Evolutionary conservation across 1,140 invertebrate genomes (phyloP).

Genomic region (Cydia pomonella): DNA sequence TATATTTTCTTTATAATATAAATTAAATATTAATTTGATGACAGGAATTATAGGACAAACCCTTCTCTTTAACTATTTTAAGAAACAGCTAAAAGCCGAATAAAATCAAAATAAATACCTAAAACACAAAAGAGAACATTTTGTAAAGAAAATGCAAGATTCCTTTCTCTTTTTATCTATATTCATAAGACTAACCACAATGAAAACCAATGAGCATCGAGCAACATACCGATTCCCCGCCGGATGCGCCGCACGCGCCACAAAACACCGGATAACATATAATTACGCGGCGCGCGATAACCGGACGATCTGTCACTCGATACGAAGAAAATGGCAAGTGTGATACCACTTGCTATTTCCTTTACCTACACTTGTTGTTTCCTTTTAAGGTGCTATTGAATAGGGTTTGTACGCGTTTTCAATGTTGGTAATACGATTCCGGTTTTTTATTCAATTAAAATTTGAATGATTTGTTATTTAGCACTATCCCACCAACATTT

Average conservation of each 20-base stretch:
- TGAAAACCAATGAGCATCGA: background rate
- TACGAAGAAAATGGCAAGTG: constrained; percentile 52
- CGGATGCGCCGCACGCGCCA: constrained; percentile 51
- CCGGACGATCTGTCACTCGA: constrained; percentile 43
- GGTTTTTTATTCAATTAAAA: background rate
- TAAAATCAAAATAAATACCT: too few species aligned
- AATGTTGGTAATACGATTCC: constrained; percentile 17
- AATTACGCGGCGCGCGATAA: too few species aligned
- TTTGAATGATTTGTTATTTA: too few species aligned
- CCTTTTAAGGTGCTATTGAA: constrained; percentile 46
- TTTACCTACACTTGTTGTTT: constrained; percentile 50
- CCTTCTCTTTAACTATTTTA: too few species aligned
- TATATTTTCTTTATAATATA: too few species aligned
- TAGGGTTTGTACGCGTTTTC: constrained; percentile 40
- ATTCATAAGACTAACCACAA: background rate
- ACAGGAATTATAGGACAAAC: too few species aligned
- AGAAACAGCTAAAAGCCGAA: too few species aligned
- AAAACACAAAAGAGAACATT: too few species aligned
- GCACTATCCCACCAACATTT: too few species aligned
- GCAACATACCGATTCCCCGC: constrained; percentile 33
- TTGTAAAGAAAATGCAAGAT: too few species aligned
- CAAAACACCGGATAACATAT: constrained; percentile 60
- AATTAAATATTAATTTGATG: too few species aligned
- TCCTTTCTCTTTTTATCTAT: too few species aligned
- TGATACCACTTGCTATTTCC: constrained; percentile 55